Base-by-base conservation (phyloP, 2,797 vertebrate genomes). In the Myotis findleyi region DNA sequence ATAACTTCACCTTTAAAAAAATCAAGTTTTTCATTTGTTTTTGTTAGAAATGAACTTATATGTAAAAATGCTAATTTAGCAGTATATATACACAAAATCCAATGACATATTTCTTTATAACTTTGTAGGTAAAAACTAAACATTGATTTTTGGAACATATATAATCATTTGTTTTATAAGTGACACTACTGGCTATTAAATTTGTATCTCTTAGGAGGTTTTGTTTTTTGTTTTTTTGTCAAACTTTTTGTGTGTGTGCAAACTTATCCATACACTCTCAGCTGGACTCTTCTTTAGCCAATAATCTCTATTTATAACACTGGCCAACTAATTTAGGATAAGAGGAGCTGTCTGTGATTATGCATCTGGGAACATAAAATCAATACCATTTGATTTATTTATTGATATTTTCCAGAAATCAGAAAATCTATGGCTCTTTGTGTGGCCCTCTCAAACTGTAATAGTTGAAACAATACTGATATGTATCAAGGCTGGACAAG, bases 141-240 rank as follows among this genome's bases (percentile, higher is more conserved):
- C 25, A 80, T 36, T 77, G 62, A 90, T 53, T 85, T 80, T n/a
- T 16, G 23, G 38, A 81, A 92, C 20, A 49, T 0, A 83, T 16
- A 92, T 36, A 51, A 87, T 49, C 23, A 73, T 62, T 53, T 84
- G 69, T 25, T 96, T 83, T 53, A 75, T 69, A 68, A 84, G 38
- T 20, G 25, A 79, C 55, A 64, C 33, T 71, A 79, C 38, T 6
- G 20, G 33, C 30, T 41, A 23, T 84, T 75, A 93, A 66, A 85
- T 71, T 49, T 13, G 16, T 33, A 68, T 68, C 47, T 66, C 44
- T 47, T 73, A 73, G 14, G 71, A 27, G 21, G 21, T 57, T 41
- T 25, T 25, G 6, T 18, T 14, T 41, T 11, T 10, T 66, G 7
- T 33, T 33, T 83, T 73, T 57, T 71, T n/a, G 41, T 59, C 4